A percentile compares a stretch with the other conserved stretches of the same genome.
These are phyloP conservation scores for Numenius phaeopus DNA, from an alignment of 2,797 vertebrate species.

Conservation along the genomic window DNA sequence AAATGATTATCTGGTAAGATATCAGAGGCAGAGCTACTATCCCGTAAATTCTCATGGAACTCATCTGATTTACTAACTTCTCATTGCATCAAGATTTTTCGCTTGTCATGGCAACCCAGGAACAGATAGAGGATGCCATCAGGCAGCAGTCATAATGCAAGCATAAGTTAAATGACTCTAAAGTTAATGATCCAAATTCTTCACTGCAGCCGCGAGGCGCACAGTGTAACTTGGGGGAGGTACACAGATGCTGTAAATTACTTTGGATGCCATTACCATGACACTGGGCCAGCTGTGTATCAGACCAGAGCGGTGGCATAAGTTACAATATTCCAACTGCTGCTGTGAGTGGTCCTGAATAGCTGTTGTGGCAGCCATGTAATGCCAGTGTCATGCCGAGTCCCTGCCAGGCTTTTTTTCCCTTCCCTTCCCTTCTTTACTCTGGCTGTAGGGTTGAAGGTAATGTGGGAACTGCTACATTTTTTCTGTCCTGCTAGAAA, in stretches of 20 bases:
- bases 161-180: slow-evolving; percentile 47
- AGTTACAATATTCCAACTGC: not conserved
- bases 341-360: not conserved
- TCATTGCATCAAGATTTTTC: not conserved
- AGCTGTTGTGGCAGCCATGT: not conserved
- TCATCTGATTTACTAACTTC: slow-evolving; percentile 19
- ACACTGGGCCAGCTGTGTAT: slow-evolving; percentile 14
- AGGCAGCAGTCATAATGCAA: slow-evolving; percentile 39
- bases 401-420: not conserved
- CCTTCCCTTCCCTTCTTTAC: not conserved
- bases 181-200: slow-evolving; percentile 52
- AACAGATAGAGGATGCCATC: not conserved
- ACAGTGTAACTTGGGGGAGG: not conserved
- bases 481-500: not conserved
- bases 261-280: not conserved
- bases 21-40: not conserved
- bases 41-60: not conserved
- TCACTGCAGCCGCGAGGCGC: not conserved
- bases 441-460: not conserved
- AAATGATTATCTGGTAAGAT: slow-evolving; percentile 22
- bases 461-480: not conserved
- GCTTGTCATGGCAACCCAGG: slow-evolving; percentile 37
- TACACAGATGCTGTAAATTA: slow-evolving; percentile 46
- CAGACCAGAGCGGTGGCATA: not conserved
- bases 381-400: not conserved